Percentiles rank a stretch among this genome's conserved stretches.
Conservation (phyloP, 1,140 invertebrate genomes). For the Rhyacophila brunnea region DNA sequence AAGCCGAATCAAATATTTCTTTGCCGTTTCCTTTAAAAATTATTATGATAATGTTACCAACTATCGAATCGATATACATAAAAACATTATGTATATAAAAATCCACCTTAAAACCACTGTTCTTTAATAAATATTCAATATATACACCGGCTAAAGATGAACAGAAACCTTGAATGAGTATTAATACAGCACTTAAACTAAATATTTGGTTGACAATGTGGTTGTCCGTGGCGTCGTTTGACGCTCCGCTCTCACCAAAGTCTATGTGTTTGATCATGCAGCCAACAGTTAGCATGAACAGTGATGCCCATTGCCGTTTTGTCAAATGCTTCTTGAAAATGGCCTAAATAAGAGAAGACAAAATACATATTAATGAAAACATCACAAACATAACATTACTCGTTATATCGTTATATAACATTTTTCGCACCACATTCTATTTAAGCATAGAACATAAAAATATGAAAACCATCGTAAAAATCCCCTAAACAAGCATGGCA, state of each 20-base stretch:
- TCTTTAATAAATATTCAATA: conserved; percentile 93
- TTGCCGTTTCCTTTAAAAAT: conserved; percentile 62
- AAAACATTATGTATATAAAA: conserved; percentile 94
- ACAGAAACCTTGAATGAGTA: conserved; percentile 82
- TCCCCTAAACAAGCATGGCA: too few relatives aligned
- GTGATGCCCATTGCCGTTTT: conserved; percentile 84
- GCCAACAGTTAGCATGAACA: conserved; percentile 83
- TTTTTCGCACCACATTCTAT: too few relatives aligned
- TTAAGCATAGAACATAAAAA: too few relatives aligned
- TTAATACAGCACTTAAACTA: conserved; percentile 70
- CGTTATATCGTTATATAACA: too few relatives aligned
- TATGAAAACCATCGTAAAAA: too few relatives aligned
- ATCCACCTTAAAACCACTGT: conserved; percentile 76
- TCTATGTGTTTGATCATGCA: conserved; percentile 90
- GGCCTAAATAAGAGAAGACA: conserved; percentile 60
- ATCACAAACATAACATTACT: too few relatives aligned
- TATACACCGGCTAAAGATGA: conserved; percentile 95
- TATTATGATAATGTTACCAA: conserved; percentile 80
- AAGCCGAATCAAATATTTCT: conserved; percentile 59
- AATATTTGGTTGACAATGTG: conserved; percentile 49
- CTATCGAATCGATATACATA: conserved; percentile 93
- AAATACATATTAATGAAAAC: too few relatives aligned
- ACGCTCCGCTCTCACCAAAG: conserved; percentile 46
- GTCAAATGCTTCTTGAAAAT: conserved; percentile 86
- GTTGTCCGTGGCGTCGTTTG: conserved; percentile 28